These are phyloP conservation scores for Lontra canadensis DNA, from an alignment of 2,113 vertebrate genomes.

Conservation along the genomic window DNA sequence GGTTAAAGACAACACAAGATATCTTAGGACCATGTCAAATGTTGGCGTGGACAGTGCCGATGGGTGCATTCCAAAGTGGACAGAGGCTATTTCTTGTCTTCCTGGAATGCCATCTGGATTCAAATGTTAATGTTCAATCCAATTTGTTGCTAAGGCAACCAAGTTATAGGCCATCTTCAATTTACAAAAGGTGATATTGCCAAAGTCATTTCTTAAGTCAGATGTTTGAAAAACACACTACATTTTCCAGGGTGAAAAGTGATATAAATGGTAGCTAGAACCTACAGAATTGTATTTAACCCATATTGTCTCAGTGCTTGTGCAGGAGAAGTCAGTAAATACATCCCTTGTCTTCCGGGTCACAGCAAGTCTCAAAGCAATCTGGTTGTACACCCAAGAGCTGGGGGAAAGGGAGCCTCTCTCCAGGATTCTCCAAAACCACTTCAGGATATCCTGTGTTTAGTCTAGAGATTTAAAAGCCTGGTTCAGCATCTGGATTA, in stretches of 20 bases:
- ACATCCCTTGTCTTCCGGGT: not conserved
- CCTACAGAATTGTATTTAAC: conserved; percentile 52
- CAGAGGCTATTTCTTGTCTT: conserved; percentile 50
- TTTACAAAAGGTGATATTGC: conserved; percentile 71
- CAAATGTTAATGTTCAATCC: conserved; percentile 68
- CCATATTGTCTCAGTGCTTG: not conserved
- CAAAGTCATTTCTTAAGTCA: conserved; percentile 68
- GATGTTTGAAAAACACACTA: conserved; percentile 54
- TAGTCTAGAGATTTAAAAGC: not conserved
- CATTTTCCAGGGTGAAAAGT: conserved; percentile 60
- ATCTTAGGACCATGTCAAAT: not conserved
- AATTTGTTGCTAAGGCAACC: conserved; percentile 78
- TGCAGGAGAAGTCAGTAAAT: conserved; percentile 19
- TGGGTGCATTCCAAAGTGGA: conserved; percentile 17
- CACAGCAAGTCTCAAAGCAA: conserved; percentile 1
- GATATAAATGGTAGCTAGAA: conserved; percentile 41
- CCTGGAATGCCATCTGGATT: conserved; percentile 72
- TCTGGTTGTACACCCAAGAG: not conserved
- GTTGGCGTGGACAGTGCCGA: not conserved
- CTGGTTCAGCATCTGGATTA: not conserved
- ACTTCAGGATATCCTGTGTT: not conserved
- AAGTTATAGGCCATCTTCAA: conserved; percentile 59
- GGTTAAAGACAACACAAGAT: not conserved
- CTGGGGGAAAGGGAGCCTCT: not conserved
- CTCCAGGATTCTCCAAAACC: not conserved